Conservation (phyloP, 1,140 invertebrate species). For the Drosophila carrolli region DNA sequence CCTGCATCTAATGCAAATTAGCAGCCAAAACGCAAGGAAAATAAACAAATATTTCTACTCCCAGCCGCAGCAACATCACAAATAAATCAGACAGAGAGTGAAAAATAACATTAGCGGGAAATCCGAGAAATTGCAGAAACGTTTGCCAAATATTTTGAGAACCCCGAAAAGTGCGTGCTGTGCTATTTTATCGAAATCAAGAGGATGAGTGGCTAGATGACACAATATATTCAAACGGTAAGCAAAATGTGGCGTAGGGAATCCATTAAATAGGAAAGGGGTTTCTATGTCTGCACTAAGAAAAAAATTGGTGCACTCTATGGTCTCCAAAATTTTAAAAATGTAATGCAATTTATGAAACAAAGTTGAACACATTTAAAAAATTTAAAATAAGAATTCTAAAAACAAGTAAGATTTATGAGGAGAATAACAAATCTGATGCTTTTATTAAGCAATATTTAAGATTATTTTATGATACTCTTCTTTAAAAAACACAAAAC, state of each 20-base stretch:
- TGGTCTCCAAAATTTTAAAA: no score
- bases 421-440: no score
- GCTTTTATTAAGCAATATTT: neutral
- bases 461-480: neutral
- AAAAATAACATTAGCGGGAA: constrained; percentile 65
- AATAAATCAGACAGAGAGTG: constrained; percentile 69
- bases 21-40: constrained; percentile 56
- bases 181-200: constrained; percentile 40
- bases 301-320: neutral
- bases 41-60: constrained; percentile 71
- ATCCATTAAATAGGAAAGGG: neutral
- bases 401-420: no score
- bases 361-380: no score
- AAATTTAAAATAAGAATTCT: no score
- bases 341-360: no score
- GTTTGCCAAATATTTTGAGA: constrained; percentile 76
- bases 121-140: constrained; percentile 50
- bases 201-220: constrained; percentile 37
- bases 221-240: constrained; percentile 53
- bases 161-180: constrained; percentile 68
- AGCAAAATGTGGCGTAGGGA: constrained; percentile 28
- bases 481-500: neutral
- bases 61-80: constrained; percentile 26
- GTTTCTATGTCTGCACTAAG: neutral
- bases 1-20: constrained; percentile 63